A percentile compares a stretch with the other conserved stretches of the same genome.
Evolutionary conservation across 1,140 invertebrate genomes (phyloP).

Genomic region (Copidosoma floridanum): DNA sequence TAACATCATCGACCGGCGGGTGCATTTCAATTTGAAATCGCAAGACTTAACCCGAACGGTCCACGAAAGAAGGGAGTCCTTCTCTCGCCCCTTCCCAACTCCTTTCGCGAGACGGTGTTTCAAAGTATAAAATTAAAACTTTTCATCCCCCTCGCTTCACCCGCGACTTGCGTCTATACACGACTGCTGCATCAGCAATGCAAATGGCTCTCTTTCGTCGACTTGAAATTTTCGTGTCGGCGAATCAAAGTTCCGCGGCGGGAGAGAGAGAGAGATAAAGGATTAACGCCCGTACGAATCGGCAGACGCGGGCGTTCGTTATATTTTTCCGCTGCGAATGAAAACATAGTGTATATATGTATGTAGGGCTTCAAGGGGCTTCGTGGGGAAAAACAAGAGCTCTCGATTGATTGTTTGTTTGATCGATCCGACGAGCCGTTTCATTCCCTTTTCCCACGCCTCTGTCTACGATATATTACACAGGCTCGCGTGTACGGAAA

Average conservation of each 20-base stretch:
- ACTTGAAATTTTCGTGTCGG: constrained; percentile 1
- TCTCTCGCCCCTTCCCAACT: neutral
- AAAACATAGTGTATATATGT: too few relatives aligned
- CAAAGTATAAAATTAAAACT: constrained; percentile 18
- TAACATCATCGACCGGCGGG: neutral
- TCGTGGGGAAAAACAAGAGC: too few relatives aligned
- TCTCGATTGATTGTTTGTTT: too few relatives aligned
- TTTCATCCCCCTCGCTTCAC: constrained; percentile 2
- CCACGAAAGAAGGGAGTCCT: neutral
- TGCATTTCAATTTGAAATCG: constrained; percentile 2
- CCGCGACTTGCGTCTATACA: neutral
- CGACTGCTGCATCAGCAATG: constrained; percentile 8
- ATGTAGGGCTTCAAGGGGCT: too few relatives aligned
- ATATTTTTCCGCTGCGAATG: neutral
- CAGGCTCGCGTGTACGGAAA: too few relatives aligned
- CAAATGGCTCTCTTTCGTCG: neutral
- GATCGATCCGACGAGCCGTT: too few relatives aligned
- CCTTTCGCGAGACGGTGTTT: too few relatives aligned
- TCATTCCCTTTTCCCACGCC: too few relatives aligned
- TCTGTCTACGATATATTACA: too few relatives aligned
- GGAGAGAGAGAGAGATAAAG: too few relatives aligned
- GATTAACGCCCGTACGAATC: neutral
- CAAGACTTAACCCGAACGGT: neutral
- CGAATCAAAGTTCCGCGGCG: neutral
- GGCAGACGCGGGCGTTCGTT: neutral